Evolutionary conservation across 2,797 vertebrate genomes (phyloP), one percentile per base, ranked within the genome.

Genomic region (Ceyx erithaca): DNA sequence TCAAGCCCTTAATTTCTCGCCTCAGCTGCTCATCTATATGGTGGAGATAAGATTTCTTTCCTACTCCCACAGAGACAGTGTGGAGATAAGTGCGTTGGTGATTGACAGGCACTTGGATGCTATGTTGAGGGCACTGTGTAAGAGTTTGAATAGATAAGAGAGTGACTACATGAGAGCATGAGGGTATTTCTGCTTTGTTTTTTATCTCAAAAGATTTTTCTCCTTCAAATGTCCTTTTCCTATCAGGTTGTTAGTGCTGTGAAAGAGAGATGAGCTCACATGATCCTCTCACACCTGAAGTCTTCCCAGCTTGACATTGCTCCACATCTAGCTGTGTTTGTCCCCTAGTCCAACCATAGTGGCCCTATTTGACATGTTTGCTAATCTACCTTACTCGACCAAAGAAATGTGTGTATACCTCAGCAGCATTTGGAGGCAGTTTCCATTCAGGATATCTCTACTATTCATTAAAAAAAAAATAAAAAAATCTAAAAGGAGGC

Each of bases 1-100:
- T 89, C 5, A n/a, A 90, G 46, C 26, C 46, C 35, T 75, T 90
- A 71, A 85, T 95, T 92, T 93, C 37, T 85, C 12, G 62, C 79
- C 73, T 96, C 35, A 28, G 25, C 82, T 79, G 51, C 80, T 72
- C 82, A 20, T 69, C 85, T 79, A 2, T 85, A 25, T 22, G 21
- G 66, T 72, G 48, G 72, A 92, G 94, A 91, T 93, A 93, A 94
- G 85, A 49, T 89, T 91, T 75, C 64, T 75, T 76, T 41, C 51
- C 46, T 83, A 3, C 43, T 92, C 43, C 58, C 55, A 70, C 2
- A 10, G 76, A 85, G 79, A 77, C 79, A 80, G 69, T 6, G 43
- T 48, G 43, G 55, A 91, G 92, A 87, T 95, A 93, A 94, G 72
- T 2, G 1, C 12, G 5, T 5, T 49, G 49, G 66, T 93, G 95